Conservation (phyloP, 2,797 vertebrate species). For the Anableps anableps region DNA sequence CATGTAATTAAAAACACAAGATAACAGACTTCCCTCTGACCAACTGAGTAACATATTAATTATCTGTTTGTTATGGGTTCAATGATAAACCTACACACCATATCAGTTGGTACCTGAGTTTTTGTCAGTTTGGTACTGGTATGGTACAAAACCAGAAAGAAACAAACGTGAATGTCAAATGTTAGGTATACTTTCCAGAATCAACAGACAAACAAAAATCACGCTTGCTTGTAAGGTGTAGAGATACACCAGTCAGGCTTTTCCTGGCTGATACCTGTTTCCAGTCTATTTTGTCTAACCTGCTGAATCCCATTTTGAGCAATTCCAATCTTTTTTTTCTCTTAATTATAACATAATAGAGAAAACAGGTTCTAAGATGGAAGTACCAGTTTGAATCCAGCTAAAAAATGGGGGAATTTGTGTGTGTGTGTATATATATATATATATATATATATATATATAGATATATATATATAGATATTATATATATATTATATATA, state of each 20-base stretch:
- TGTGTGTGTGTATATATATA: too few relatives aligned
- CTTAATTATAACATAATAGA: neutral
- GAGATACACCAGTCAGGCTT: neutral
- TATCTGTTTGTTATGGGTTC: neutral
- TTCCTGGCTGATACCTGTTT: neutral
- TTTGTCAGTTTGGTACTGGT: neutral
- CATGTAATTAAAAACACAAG: slow-evolving; percentile 37
- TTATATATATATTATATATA: too few relatives aligned
- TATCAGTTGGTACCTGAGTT: neutral
- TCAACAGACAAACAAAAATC: neutral
- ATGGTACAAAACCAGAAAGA: neutral
- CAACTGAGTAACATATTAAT: slow-evolving; percentile 34
- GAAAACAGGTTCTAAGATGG: neutral
- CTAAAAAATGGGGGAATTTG: neutral
- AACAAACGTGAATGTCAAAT: neutral
- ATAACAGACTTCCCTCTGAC: slow-evolving; percentile 31
- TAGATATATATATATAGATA: too few relatives aligned
- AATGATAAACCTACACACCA: neutral
- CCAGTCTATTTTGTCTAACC: neutral
- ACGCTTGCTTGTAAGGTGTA: neutral
- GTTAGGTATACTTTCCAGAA: neutral
- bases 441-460: too few relatives aligned
- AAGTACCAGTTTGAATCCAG: neutral
- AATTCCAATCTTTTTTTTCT: neutral
- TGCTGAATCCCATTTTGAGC: neutral